Percentiles rank a stretch among this genome's conserved stretches.
phyloP scores from a whole-genome alignment of 2,113 vertebrate genomes.

The Carassius gibelio region DNA sequence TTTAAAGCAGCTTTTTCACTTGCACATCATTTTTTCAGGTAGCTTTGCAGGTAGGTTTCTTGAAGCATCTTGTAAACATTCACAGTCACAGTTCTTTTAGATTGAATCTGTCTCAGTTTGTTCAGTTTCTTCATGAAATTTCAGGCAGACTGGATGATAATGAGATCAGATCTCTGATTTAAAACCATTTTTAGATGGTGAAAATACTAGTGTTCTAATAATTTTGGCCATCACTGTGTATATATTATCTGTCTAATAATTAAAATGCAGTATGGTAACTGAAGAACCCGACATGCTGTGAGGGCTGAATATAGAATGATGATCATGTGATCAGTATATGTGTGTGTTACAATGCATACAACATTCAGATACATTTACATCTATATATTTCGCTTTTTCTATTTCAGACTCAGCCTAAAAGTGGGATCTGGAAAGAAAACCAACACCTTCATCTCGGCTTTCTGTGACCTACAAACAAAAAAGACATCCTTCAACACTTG shows the following conservation, averaged over 20 bases:
- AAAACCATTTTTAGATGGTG: too few relatives aligned
- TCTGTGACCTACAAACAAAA: background rate
- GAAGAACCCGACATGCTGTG: background rate
- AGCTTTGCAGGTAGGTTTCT: too few relatives aligned
- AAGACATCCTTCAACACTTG: slow-evolving; percentile 10
- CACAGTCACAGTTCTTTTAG: too few relatives aligned
- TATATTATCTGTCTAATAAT: background rate
- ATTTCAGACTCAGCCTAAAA: background rate
- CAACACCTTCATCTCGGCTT: background rate
- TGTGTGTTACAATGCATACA: background rate
- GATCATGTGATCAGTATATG: background rate
- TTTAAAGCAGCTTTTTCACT: too few relatives aligned
- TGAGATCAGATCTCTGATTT: too few relatives aligned
- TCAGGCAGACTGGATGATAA: too few relatives aligned
- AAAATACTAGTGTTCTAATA: too few relatives aligned
- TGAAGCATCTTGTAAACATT: too few relatives aligned
- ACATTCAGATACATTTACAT: background rate
- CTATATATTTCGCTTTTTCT: background rate
- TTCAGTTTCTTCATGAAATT: too few relatives aligned
- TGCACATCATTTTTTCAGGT: too few relatives aligned
- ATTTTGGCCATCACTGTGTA: too few relatives aligned
- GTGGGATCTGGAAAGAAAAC: background rate
- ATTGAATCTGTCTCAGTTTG: too few relatives aligned
- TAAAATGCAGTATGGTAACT: background rate
- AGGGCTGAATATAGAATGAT: background rate